phyloP scores from a whole-genome alignment of 2,797 vertebrate genomes.

The Melanotaenia maccullochi region DNA sequence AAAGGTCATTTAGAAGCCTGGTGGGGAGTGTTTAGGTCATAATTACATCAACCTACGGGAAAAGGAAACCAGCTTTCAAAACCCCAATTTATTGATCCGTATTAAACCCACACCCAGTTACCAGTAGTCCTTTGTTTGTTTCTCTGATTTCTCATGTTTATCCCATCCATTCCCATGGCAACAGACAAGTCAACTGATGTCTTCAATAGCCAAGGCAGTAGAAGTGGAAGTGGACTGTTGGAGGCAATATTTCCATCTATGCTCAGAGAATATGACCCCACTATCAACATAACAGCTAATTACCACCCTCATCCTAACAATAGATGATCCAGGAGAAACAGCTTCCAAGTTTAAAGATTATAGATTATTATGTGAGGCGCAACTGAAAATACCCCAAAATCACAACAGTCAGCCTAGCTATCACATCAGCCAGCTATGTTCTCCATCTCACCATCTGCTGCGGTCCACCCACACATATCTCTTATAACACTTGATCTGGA shows the following conservation, averaged over 20 bases:
- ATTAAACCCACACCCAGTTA: too few species aligned
- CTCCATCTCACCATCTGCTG: constrained; percentile 72
- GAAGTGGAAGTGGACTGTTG: constrained; percentile 30
- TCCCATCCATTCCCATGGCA: constrained; percentile 21
- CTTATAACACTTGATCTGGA: constrained; percentile 66
- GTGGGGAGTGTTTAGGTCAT: too few species aligned
- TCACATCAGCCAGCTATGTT: constrained; percentile 57
- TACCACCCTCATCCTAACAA: not conserved
- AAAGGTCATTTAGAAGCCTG: too few species aligned
- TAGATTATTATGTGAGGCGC: constrained; percentile 1
- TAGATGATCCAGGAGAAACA: not conserved
- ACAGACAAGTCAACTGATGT: constrained; percentile 37
- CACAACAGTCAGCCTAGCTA: constrained; percentile 28
- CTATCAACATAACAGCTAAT: constrained; percentile 1
- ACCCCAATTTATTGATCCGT: too few species aligned
- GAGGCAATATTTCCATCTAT: constrained; percentile 26
- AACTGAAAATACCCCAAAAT: constrained; percentile 9
- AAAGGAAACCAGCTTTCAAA: too few species aligned
- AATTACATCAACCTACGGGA: too few species aligned
- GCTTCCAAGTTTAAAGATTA: not conserved
- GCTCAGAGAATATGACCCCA: constrained; percentile 1
- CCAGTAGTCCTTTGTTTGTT: not conserved
- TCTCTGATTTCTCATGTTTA: constrained; percentile 9
- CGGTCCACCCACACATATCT: constrained; percentile 62
- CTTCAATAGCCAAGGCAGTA: constrained; percentile 43